A percentile compares a stretch with the other conserved stretches of the same genome.
These are phyloP conservation scores for Trinorchestia longiramus DNA, from an alignment of 1,140 invertebrate species.

Conservation along the genomic window DNA sequence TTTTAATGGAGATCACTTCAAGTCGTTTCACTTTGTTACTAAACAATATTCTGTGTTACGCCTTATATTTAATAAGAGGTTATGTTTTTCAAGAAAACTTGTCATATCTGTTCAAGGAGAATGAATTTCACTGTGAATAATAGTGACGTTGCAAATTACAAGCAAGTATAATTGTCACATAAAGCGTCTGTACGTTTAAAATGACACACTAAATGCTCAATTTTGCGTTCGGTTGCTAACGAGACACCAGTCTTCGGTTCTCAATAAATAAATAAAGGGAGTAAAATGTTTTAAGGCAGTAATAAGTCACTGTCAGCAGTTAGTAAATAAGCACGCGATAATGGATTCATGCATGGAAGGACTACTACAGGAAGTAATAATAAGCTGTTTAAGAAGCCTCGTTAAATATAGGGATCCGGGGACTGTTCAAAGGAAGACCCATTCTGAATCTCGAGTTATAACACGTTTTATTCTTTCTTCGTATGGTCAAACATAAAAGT, in stretches of 20 bases:
- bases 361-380: not conserved
- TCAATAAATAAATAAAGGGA: not conserved
- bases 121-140: not conserved
- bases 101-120: not conserved
- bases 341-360: not conserved
- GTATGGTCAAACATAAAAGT: not conserved
- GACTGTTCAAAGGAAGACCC: not conserved
- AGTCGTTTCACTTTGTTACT: too few species aligned
- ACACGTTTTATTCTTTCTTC: not conserved
- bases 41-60: not conserved
- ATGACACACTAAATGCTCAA: not conserved
- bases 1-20: too few species aligned
- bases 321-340: conserved; percentile 8
- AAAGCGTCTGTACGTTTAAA: not conserved
- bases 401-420: not conserved
- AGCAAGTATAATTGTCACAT: not conserved
- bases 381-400: not conserved
- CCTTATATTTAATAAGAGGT: not conserved
- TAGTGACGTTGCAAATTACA: not conserved
- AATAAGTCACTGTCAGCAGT: not conserved
- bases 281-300: not conserved
- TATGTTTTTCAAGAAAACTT: not conserved
- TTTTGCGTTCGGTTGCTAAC: not conserved
- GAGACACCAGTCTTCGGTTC: not conserved
- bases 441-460: not conserved